Evolutionary conservation across 2,113 vertebrate genomes (phyloP), one percentile per base, ranked within the genome.

Genomic region (Shinisaurus crocodilurus): DNA sequence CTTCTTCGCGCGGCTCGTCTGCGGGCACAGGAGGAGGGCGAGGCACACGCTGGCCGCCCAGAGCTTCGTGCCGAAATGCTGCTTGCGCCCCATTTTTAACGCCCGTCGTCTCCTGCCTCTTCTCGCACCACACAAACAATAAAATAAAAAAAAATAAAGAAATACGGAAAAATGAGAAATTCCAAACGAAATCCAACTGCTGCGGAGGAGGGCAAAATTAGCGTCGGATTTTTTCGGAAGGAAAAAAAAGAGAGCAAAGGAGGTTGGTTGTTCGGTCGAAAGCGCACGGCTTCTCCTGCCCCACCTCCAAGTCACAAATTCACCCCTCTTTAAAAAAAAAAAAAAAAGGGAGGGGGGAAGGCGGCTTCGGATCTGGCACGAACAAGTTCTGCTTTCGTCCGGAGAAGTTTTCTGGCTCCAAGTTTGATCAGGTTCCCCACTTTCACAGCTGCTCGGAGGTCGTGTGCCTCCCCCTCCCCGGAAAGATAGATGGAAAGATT

Each of bases 401-500:
- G 91, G 86, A 87, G 90, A 93, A 88, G 88, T 93, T 94, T 29
- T 92, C 87, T 2, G 2, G 70, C 82, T 90, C 77, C 0, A 75
- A 82, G 86, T 94, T 50, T 29, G 92, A 88, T 85, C 63, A 57
- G 89, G 88, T 93, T 90, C 92, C 87, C 12, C 0, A 93, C 91
- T 95, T 95, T 27, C 88, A 45, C 65, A 87, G 92, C 89, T 60
- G 0, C 90, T 82, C 92, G 90, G 90, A 88, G 93, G 94, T 90
- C 92, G 23, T 2, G 90, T 88, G 91, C 87, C 83, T 40, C 72
- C 25, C 34, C 72, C 43, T 23, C 82, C 65, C 87, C 82, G 1
- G 72, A 77, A 40, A 86, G 92, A 96, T 82, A 92, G 96, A 94
- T 90, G 48, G 92, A 93, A 88, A 25, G 95, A 95, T 94, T 97